Evolutionary conservation across 2,888 invertebrate genomes (phyloP), one percentile per base, ranked within the genome.

Genomic region (Spodoptera exigua): DNA sequence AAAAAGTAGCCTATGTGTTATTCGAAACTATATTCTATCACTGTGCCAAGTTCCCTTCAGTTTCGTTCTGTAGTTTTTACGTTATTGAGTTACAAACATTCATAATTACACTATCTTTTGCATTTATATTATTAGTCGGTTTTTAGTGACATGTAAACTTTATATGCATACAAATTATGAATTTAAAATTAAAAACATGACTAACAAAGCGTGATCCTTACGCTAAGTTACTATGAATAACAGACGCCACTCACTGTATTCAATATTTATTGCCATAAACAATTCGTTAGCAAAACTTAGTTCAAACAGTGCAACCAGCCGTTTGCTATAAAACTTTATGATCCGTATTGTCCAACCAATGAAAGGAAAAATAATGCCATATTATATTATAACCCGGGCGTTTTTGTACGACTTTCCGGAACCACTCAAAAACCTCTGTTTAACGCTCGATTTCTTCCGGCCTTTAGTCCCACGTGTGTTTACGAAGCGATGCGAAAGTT

Each of bases 301-400:
- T 9, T n/a, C 43, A 10, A 37, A 46, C 39, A 14, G 77, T 80
- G 60, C 46, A 68, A 78, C 70, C 70, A 12, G 51, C 11, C 63
- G 56, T 17, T 74, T 55, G 41, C 84, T 74, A 88, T 88, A 88
- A 89, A 89, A 89, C 76, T 89, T 89, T 89, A 88, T 86, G 88
- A 81, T 71, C 81, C 86, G 82, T 86, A 88, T 89, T 88, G 88
- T 89, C 86, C 86, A 79, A 76, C 74, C 85, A 84, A 84, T 84
- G 84, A 82, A 81, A 83, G 83, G 84, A 86, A 86, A 86, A 85
- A 87, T 88, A 88, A 87, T 85, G 77, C 77, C 72, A 65, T 83
- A 81, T 83, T 80, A 83, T 76, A 78, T 83, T 57, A 79, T 76
- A 74, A 72, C 65, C 61, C 56, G 47, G 68, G 65, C 55, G 61